Percentiles rank a stretch among this genome's conserved stretches.
Conservation (phyloP, 1,140 invertebrate genomes). For the Drosophila ercepeae region DNA sequence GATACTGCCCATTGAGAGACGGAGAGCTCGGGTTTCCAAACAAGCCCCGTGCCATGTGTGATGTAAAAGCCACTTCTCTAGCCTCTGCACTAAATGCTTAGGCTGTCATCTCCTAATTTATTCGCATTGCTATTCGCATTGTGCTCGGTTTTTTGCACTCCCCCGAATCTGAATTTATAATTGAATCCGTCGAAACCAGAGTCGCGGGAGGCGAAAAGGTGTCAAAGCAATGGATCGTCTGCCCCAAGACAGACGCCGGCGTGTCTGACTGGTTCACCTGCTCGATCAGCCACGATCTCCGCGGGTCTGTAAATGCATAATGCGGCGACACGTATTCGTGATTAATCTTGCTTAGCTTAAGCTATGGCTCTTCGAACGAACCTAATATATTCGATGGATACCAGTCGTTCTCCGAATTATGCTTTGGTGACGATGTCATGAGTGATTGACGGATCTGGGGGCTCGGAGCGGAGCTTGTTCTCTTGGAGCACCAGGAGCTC, state of each 20-base stretch:
- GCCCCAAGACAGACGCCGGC: background rate
- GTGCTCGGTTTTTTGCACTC: background rate
- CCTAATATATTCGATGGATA: background rate
- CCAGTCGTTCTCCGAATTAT: background rate
- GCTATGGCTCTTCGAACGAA: background rate
- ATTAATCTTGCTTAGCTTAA: background rate
- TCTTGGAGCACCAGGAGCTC: background rate
- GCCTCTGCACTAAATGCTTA: no score
- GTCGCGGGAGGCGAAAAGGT: background rate
- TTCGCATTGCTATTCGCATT: background rate
- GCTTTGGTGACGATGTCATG: background rate
- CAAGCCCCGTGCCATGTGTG: background rate
- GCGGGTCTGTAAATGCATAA: background rate
- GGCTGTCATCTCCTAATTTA: background rate
- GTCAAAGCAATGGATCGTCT: constrained; percentile 6
- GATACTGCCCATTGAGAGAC: constrained; percentile 11
- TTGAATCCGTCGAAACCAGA: constrained; percentile 5
- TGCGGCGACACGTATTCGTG: background rate
- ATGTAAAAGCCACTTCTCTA: background rate
- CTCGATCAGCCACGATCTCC: constrained; percentile 1
- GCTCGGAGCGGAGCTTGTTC: background rate
- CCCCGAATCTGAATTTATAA: background rate
- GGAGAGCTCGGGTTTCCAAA: background rate
- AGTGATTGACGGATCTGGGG: background rate
- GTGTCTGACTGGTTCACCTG: constrained; percentile 3